These are phyloP conservation scores for Leptosomus discolor DNA, from an alignment of 2,113 vertebrate genomes.

Conservation along the genomic window DNA sequence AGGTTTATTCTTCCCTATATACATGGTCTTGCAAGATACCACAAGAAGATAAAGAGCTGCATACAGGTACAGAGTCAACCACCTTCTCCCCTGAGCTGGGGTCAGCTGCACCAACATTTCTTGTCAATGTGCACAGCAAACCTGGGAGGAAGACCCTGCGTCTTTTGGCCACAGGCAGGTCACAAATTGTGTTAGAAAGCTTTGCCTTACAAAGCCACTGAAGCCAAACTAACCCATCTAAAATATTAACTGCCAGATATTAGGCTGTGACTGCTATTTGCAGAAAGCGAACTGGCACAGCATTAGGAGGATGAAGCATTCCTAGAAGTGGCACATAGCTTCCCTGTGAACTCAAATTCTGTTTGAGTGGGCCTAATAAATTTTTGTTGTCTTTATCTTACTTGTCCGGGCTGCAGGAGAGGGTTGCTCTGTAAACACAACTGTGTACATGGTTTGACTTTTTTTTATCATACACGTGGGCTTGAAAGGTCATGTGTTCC, in stretches of 20 bases:
- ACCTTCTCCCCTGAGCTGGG: not conserved
- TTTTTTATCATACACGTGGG: not conserved
- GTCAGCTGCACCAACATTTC: not conserved
- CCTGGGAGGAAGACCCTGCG: not conserved
- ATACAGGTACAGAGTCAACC: not conserved
- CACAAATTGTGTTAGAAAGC: not conserved
- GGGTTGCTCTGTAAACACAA: not conserved
- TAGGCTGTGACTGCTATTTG: not conserved
- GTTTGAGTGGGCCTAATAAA: not conserved
- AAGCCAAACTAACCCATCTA: not conserved
- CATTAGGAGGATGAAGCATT: not conserved
- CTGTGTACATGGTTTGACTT: not conserved
- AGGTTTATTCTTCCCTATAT: not conserved
- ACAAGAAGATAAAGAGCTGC: not conserved
- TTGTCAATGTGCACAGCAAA: not conserved
- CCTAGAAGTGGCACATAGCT: not conserved
- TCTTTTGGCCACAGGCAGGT: not conserved
- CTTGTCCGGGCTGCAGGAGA: not conserved
- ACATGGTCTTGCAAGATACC: not conserved
- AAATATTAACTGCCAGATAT: not conserved
- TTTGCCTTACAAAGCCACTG: not conserved
- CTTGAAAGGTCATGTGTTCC: not conserved
- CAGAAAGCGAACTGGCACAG: not conserved
- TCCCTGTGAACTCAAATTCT: not conserved
- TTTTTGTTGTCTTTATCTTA: not conserved